Evolutionary conservation across 2,113 vertebrate species (phyloP), one percentile per base, ranked within the genome.

Genomic region (Dromas ardeola): DNA sequence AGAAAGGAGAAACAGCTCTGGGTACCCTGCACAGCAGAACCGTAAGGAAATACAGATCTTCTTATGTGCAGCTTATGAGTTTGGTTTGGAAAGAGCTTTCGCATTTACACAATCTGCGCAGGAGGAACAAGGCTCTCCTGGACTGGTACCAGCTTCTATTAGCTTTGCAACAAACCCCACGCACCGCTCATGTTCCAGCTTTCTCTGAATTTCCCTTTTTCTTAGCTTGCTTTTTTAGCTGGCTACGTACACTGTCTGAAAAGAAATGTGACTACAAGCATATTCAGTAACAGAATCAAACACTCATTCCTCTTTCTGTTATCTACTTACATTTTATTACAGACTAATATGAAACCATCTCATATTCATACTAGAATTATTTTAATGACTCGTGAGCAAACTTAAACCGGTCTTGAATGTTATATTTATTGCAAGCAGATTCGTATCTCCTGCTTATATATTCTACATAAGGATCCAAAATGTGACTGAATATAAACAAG

Each of bases 391-490:
- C 15, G 52, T 94, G 82, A 97, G 90, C 92, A 91, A 94, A 95
- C 61, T 81, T 86, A 94, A 97, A 71, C 43, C 65, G 36, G 83
- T 92, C 86, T 97, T 97, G 96, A 97, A 96, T 80, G 78, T 96
- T 92, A 86, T 98, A 86, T 99, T 99, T 99, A 99, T 98, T 99
- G 98, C 97, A 98, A 98, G 98, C 98, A 98, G 97, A 98, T 90
- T 96, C 97, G 97, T 96, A 96, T 93, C 96, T 97, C 92, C 98
- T 97, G 96, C 98, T 96, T 94, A 96, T 93, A 94, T 96, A 93
- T 93, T 97, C 98, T 98, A 98, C 96, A 94, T 96, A 98, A 98
- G 98, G 95, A 95, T 98, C 97, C 97, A 96, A 98, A 98, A 98
- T n/a, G 74, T 83, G 85, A 90, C 90, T 62, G 83, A 87, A 91